Evolutionary conservation across 1,140 invertebrate genomes (phyloP).

Genomic region (Eumeta japonica): DNA sequence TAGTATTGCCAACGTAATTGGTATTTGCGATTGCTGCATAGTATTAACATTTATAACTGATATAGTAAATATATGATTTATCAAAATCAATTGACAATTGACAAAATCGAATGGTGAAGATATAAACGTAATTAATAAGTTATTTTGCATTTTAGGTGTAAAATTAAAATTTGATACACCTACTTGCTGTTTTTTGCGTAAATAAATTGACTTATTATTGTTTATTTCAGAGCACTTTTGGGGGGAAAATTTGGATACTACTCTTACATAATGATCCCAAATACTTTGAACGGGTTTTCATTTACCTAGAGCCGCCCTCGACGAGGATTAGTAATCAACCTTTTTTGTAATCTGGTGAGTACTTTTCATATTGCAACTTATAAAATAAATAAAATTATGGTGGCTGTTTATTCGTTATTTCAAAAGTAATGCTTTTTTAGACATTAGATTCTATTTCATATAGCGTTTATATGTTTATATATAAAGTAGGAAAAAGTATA

Average conservation of each 20-base stretch:
- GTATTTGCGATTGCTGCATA: no score
- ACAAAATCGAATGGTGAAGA: background rate
- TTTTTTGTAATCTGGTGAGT: conserved; percentile 50
- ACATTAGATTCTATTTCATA: no score
- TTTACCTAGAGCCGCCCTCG: conserved; percentile 44
- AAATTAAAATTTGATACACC: no score
- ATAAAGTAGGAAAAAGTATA: no score
- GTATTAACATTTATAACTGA: background rate
- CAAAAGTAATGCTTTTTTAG: no score
- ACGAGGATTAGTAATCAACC: conserved; percentile 40
- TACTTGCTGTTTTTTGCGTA: background rate
- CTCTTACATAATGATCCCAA: conserved; percentile 31
- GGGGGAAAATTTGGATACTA: conserved; percentile 36
- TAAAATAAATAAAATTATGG: no score
- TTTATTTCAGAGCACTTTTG: conserved; percentile 32
- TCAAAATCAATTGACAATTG: background rate
- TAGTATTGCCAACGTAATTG: no score
- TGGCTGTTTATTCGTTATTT: no score
- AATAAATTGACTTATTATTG: conserved; percentile 5
- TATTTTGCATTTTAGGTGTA: no score
- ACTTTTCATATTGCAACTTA: no score
- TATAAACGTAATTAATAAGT: no score
- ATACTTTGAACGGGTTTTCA: conserved; percentile 33
- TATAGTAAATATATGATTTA: background rate
- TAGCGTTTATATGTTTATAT: no score